phyloP scores from a whole-genome alignment of 2,797 vertebrate species.

The Enteromius treurensis region DNA sequence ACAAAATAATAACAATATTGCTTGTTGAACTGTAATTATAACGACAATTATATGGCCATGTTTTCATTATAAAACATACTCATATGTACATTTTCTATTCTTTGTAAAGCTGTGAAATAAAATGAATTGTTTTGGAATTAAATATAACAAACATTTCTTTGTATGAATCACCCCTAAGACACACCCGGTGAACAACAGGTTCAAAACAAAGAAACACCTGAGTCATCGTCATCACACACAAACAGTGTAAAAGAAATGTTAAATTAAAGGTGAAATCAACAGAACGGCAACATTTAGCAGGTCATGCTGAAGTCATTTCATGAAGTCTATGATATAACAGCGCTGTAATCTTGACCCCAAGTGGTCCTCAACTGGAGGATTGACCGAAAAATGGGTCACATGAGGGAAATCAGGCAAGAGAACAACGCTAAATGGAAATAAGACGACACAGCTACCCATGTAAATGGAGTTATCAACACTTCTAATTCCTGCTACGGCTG shows the following conservation, averaged over 20 bases:
- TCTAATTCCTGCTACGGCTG: background rate
- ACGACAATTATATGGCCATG: no score
- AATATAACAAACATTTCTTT: background rate
- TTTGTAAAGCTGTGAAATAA: background rate
- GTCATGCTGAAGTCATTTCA: background rate
- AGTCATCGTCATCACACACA: background rate
- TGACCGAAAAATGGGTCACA: background rate
- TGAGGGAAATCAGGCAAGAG: background rate
- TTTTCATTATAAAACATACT: background rate
- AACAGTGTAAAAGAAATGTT: background rate
- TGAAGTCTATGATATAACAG: no score
- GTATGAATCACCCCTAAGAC: background rate
- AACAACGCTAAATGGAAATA: background rate
- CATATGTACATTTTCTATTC: background rate
- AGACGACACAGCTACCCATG: background rate
- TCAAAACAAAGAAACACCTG: slow-evolving; percentile 1
- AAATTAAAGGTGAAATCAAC: background rate
- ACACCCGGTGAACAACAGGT: background rate
- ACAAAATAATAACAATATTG: background rate
- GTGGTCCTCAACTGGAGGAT: background rate
- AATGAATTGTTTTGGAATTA: background rate
- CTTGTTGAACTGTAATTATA: background rate
- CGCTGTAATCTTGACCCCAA: background rate
- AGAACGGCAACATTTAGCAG: background rate
- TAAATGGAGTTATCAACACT: background rate